Conservation (phyloP, 2,888 invertebrate genomes). For the Sarcophaga caerulescens region DNA sequence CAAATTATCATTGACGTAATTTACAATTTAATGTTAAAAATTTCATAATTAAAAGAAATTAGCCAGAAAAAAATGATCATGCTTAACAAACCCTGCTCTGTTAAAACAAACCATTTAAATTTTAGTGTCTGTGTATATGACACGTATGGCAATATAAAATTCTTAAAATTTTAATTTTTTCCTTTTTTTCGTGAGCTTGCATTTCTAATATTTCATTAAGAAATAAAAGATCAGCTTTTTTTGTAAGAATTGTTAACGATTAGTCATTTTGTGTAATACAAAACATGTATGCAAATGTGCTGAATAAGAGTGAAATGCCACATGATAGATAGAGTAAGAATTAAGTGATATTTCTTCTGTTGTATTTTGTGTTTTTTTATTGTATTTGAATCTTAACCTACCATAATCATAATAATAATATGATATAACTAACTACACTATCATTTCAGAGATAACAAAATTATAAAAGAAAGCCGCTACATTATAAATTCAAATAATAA, state of each 20-base stretch:
- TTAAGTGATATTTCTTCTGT: background rate
- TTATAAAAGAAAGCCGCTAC: background rate
- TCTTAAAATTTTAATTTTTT: background rate
- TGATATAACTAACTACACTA: constrained; percentile 12
- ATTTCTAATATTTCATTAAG: constrained; percentile 10
- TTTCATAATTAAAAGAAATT: too few relatives aligned
- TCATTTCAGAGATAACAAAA: constrained; percentile 11
- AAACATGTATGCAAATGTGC: background rate
- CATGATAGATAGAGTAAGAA: background rate
- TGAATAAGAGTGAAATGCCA: constrained; percentile 1
- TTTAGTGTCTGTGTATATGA: background rate
- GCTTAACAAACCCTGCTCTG: too few relatives aligned
- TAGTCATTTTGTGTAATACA: background rate
- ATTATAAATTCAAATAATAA: background rate
- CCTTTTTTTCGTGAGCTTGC: background rate
- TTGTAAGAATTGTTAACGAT: constrained; percentile 2
- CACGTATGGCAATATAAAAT: background rate
- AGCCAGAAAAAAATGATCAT: too few relatives aligned
- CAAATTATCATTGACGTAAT: too few relatives aligned
- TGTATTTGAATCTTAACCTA: constrained; percentile 46
- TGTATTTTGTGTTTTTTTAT: background rate
- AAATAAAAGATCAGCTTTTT: background rate
- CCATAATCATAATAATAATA: constrained; percentile 40
- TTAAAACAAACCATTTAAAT: too few relatives aligned
- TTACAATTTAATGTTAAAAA: too few relatives aligned